Evolutionary conservation across 2,888 invertebrate genomes (phyloP).

Genomic region (Volucella inanis): DNA sequence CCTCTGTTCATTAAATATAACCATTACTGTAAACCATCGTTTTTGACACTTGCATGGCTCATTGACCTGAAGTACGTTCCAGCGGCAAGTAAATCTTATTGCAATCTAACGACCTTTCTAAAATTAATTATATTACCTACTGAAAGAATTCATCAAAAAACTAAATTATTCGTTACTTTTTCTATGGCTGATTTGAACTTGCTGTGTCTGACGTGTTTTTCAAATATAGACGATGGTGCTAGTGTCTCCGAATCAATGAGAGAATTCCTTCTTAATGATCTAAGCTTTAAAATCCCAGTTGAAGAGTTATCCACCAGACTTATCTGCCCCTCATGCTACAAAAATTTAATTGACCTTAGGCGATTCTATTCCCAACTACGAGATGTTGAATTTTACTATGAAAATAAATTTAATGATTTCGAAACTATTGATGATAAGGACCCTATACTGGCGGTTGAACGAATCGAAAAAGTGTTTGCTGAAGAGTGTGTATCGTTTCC

Average conservation of each 20-base stretch:
- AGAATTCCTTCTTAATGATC: slow-evolving; percentile 20
- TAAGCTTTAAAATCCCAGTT: slow-evolving; percentile 26
- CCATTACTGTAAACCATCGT: background rate
- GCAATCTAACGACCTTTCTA: background rate
- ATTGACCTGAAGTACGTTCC: slow-evolving; percentile 9
- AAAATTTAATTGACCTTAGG: slow-evolving; percentile 35
- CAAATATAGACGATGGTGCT: slow-evolving; percentile 31
- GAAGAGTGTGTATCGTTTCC: slow-evolving; percentile 1
- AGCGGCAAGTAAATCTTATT: slow-evolving; percentile 3
- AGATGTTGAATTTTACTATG: slow-evolving; percentile 51
- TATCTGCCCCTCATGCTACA: slow-evolving; percentile 50
- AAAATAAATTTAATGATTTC: background rate
- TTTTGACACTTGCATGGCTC: background rate
- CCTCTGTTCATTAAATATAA: background rate
- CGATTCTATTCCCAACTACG: slow-evolving; percentile 44
- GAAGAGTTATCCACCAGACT: background rate
- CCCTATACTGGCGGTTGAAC: background rate
- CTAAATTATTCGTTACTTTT: background rate
- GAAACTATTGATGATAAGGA: background rate
- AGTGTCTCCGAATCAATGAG: slow-evolving; percentile 22
- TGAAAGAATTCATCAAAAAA: too few species aligned
- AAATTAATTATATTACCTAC: background rate
- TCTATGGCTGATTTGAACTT: slow-evolving; percentile 22
- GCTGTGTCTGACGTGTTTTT: slow-evolving; percentile 47
- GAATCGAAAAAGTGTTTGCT: background rate